phyloP scores from a whole-genome alignment of 1,140 invertebrate genomes.

The Metopolophium dirhodum region DNA sequence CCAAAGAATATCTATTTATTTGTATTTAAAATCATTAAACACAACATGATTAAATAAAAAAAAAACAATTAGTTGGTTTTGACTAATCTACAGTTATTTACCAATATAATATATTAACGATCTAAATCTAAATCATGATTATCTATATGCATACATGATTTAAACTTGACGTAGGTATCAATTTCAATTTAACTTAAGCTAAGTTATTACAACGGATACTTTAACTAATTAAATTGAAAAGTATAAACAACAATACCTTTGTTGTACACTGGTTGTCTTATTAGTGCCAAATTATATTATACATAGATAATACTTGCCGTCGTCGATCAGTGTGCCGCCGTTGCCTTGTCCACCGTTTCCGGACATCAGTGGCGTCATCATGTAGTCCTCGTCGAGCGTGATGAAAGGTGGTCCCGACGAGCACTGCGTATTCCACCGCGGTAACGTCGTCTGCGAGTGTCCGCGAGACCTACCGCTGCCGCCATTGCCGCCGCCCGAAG shows the following conservation, averaged over 20 bases:
- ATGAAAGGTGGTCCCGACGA: constrained; percentile 72
- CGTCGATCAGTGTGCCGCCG: constrained; percentile 60
- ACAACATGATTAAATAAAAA: too few relatives aligned
- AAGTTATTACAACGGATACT: neutral
- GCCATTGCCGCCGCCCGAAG: neutral
- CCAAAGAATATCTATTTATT: too few relatives aligned
- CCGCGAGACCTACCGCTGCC: constrained; percentile 66
- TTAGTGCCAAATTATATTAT: neutral
- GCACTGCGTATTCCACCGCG: constrained; percentile 78
- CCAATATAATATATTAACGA: too few relatives aligned
- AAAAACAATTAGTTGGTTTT: too few relatives aligned
- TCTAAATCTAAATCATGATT: too few relatives aligned
- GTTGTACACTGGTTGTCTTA: neutral
- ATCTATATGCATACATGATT: too few relatives aligned
- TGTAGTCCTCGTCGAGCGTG: constrained; percentile 91
- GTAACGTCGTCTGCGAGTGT: constrained; percentile 70
- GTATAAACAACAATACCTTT: neutral
- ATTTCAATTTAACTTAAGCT: neutral
- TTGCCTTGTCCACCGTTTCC: constrained; percentile 59
- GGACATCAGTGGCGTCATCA: constrained; percentile 78
- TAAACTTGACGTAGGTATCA: neutral
- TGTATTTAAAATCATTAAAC: too few relatives aligned
- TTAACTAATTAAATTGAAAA: too few relatives aligned
- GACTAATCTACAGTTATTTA: too few relatives aligned
- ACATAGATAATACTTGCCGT: constrained; percentile 59